Percentiles rank a stretch among this genome's conserved stretches.
Conservation (phyloP, 1,140 invertebrate genomes). For the Trinorchestia longiramus region DNA sequence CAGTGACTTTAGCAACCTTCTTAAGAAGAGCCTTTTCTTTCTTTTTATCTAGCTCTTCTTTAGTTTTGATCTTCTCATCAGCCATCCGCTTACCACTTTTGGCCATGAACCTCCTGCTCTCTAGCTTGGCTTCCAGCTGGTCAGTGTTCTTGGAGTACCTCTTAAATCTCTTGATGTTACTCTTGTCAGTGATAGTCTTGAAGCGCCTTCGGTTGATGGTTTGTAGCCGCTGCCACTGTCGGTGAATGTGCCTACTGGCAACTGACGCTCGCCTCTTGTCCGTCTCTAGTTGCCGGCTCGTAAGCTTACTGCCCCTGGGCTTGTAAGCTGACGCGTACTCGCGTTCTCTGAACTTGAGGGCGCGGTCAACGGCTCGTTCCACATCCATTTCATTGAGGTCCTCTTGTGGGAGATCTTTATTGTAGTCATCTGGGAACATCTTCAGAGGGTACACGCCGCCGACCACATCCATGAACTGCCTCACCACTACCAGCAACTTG, state of each 20-base stretch:
- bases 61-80: background rate
- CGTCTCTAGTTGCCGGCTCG: background rate
- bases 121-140: background rate
- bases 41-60: background rate
- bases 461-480: conserved; percentile 29
- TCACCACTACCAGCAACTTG: conserved; percentile 26
- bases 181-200: background rate
- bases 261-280: conserved; percentile 4
- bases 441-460: conserved; percentile 16
- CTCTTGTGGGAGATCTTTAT: background rate
- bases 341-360: conserved; percentile 16
- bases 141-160: conserved; percentile 17
- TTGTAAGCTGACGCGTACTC: background rate
- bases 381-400: conserved; percentile 5
- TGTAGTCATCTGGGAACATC: conserved; percentile 24
- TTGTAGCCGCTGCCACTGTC: background rate
- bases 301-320: background rate
- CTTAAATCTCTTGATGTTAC: conserved; percentile 2
- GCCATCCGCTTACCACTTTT: background rate
- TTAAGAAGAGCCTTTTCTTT: conserved; percentile 3
- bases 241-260: background rate
- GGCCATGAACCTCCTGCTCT: background rate
- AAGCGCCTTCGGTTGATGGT: background rate
- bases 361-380: background rate
- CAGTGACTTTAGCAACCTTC: background rate